Evolutionary conservation across 2,113 vertebrate genomes (phyloP).

Genomic region (Cardinalis cardinalis): DNA sequence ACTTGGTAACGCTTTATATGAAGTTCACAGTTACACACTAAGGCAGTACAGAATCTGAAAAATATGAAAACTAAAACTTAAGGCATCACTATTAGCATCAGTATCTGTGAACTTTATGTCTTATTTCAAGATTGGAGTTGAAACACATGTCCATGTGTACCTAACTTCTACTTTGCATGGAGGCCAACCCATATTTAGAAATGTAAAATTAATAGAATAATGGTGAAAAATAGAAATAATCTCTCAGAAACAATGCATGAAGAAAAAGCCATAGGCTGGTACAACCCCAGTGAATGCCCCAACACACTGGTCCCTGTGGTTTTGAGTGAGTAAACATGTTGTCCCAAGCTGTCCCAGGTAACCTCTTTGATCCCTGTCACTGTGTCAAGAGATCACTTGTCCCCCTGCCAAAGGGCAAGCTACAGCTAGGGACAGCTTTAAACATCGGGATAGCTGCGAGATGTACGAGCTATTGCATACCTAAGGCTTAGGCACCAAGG

Average conservation of each 20-base stretch:
- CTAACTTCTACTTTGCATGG: neutral
- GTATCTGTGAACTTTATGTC: neutral
- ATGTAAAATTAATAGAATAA: neutral
- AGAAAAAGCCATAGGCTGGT: neutral
- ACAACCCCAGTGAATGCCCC: neutral
- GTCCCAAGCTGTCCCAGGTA: neutral
- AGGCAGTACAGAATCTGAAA: neutral
- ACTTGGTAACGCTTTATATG: neutral
- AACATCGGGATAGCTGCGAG: fast-evolving
- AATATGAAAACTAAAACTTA: neutral
- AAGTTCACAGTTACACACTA: neutral
- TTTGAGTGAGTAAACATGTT: neutral
- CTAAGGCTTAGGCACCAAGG: neutral
- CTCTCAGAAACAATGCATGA: neutral
- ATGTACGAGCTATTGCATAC: fast-evolving
- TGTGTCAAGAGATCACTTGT: neutral
- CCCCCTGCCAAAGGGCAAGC: neutral
- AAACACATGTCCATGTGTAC: neutral
- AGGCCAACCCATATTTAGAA: neutral
- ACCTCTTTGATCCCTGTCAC: neutral
- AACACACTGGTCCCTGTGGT: fast-evolving
- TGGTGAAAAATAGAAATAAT: neutral
- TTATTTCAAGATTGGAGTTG: fast-evolving
- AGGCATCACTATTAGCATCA: neutral
- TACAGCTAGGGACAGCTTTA: neutral